Evolutionary conservation across 92 coral and sea anemone species (phyloP).

Genomic region (Epizoanthus stellaris): DNA sequence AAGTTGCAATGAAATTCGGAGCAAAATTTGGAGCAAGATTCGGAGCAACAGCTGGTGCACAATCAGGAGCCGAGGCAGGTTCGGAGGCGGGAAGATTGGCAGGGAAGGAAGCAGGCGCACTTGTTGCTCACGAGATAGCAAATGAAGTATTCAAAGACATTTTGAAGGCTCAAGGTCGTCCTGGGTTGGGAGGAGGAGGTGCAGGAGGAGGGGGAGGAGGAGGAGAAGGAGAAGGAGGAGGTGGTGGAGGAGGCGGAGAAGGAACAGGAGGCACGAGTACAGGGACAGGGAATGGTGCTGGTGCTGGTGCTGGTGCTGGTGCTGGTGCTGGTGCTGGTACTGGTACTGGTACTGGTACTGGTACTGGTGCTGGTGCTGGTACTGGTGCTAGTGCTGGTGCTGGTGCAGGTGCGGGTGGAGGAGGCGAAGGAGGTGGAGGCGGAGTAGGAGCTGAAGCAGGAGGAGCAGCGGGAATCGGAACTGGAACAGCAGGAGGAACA

Average conservation of each 20-base stretch:
- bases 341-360: not conserved
- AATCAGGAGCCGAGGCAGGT: conserved; percentile 38
- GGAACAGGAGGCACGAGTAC: not conserved
- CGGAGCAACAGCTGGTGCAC: conserved; percentile 38
- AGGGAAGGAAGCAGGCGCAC: conserved; percentile 39
- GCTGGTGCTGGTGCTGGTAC: too few species aligned
- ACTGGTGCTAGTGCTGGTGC: not conserved
- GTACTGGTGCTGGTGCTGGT: conserved; percentile 2
- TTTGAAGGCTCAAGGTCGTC: conserved; percentile 4
- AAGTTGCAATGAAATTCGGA: conserved; percentile 27
- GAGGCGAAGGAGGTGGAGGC: conserved; percentile 21
- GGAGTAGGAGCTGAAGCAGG: not conserved
- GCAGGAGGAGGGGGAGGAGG: not conserved
- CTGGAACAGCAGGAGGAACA: conserved; percentile 21
- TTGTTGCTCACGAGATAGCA: conserved; percentile 35
- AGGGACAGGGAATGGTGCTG: not conserved
- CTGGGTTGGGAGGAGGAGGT: not conserved
- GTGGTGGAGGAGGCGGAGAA: not conserved
- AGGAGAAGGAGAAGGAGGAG: not conserved
- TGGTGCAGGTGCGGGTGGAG: conserved; percentile 6
- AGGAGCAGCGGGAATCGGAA: not conserved
- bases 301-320: not conserved
- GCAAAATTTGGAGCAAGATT: conserved; percentile 14
- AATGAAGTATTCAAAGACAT: conserved; percentile 14
- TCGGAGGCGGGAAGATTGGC: conserved; percentile 42